Conservation (phyloP, 2,113 vertebrate species). For the Lates calcarifer region DNA sequence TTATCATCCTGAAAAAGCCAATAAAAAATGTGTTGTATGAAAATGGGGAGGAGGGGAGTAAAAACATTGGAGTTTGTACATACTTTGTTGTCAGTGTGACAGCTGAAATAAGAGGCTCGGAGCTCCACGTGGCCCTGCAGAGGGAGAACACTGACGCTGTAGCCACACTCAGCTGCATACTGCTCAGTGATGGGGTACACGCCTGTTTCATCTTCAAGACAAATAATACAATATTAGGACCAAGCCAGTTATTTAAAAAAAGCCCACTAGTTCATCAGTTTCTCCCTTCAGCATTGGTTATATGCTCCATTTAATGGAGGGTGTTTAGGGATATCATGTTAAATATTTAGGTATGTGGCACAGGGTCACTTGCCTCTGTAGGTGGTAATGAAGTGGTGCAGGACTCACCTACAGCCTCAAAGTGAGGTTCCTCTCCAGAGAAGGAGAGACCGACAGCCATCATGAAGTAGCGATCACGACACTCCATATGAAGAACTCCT, state of each 20-base stretch:
- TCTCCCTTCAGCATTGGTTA: too few relatives aligned
- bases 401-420: constrained; percentile 72
- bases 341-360: too few relatives aligned
- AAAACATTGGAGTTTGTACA: background rate
- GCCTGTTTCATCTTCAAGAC: constrained; percentile 56
- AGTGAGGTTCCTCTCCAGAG: constrained; percentile 40
- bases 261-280: too few relatives aligned
- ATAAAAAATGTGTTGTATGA: rapidly evolving
- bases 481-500: constrained; percentile 44
- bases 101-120: constrained; percentile 81
- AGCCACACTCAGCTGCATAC: constrained; percentile 77
- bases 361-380: too few relatives aligned
- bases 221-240: background rate
- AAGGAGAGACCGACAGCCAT: constrained; percentile 47
- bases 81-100: constrained; percentile 73
- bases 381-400: background rate
- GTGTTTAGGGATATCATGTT: too few relatives aligned
- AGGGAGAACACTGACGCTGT: constrained; percentile 51
- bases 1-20: constrained; percentile 50
- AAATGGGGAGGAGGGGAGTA: background rate
- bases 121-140: constrained; percentile 42
- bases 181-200: constrained; percentile 54
- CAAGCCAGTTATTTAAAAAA: too few relatives aligned
- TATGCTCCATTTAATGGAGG: too few relatives aligned
- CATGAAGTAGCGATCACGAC: constrained; percentile 58